Base-by-base conservation (phyloP, 1,140 invertebrate species). In the Lordiphosa stackelbergi region DNA sequence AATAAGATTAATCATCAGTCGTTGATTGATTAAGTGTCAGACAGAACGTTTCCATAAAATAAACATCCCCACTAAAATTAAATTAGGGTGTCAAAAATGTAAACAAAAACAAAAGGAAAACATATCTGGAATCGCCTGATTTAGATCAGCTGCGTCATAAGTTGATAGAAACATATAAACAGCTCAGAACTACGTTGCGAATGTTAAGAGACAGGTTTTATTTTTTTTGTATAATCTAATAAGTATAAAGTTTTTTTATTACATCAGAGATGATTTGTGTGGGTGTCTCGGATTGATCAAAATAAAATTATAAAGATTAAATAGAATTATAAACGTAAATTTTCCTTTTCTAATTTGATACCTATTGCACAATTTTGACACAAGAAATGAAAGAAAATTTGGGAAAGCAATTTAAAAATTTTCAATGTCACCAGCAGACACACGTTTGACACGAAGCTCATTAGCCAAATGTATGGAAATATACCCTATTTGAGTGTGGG, bases 381-480 rank as follows among this genome's bases (percentile, higher is more conserved):
- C 35, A 28, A 46, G 35, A 61, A 55, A 49, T 41, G 43, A 38
- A 31, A 7, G 24, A 10, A 40, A 31, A 31, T 31, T 28, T 34
- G 34, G 12, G 28, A 28, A 8, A 37, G 31, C 36, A 40, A 58
- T 66, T 34, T 19, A 36, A 45, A 58, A n/a, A 36, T 53, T 71
- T 75, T 75, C 73, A 75, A 75, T 75, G 73, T 75, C 73, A 66
- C 57, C 49, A 57, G 38, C 61, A 56, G 43, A 64, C 41, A 69
- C 41, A 69, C 58, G 12, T 19, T 51, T 70, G 49, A 71, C 64
- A 68, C 51, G 22, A 49, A 63, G 16, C 22, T 58, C 66, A 70
- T 69, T 78, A 63, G 53, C n/a, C 12, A 36, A 69, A 78, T 49
- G 59, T 56, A 43, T 57, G 45, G 51, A 34, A 24, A 46, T 46